These are phyloP conservation scores for Melanotaenia duboulayi DNA, from an alignment of 2,113 vertebrate genomes.

Conservation along the genomic window DNA sequence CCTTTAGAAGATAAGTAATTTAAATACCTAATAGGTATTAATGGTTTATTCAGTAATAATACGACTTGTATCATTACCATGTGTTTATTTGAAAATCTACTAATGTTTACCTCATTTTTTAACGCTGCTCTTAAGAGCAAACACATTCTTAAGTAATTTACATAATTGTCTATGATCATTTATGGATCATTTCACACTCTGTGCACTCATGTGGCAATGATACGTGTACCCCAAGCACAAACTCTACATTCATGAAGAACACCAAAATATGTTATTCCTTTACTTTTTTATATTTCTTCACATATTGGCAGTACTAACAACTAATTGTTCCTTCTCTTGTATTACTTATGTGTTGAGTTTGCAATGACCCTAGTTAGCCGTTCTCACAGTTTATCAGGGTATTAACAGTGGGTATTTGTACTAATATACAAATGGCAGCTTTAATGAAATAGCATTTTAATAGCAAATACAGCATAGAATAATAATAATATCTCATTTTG, in stretches of 20 bases:
- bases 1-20: no score
- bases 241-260: neutral
- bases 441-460: neutral
- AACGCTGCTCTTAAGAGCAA: neutral
- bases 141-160: constrained; percentile 31
- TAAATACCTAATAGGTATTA: neutral
- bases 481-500: constrained; percentile 21
- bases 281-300: neutral
- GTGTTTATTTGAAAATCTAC: no score
- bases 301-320: neutral
- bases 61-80: neutral
- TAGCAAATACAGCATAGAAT: constrained; percentile 1
- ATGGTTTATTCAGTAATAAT: neutral
- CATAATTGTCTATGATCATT: constrained; percentile 39
- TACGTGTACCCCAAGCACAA: constrained; percentile 7
- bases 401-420: no score
- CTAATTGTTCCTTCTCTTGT: neutral
- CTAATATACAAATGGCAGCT: no score
- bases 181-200: constrained; percentile 39
- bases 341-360: neutral
- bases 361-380: neutral
- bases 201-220: neutral
- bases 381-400: neutral
- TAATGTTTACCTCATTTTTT: neutral
- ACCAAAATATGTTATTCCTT: constrained; percentile 6